phyloP scores from a whole-genome alignment of 2,113 vertebrate species.

The Clarias batrachus region DNA sequence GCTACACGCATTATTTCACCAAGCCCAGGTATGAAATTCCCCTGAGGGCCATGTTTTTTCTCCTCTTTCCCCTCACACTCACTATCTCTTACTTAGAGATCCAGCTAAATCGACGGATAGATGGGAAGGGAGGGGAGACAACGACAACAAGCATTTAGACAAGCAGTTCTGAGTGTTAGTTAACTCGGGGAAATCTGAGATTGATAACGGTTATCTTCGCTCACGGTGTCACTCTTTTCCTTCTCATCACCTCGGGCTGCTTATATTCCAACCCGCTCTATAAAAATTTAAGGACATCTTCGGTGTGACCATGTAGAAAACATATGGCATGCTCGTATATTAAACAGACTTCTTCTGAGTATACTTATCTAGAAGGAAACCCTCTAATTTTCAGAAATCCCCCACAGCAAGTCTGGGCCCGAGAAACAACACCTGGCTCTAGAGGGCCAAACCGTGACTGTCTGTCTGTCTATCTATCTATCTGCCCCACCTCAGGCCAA shows the following conservation, averaged over 20 bases:
- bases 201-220: slow-evolving; percentile 60
- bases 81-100: neutral
- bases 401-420: slow-evolving; percentile 72
- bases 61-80: neutral
- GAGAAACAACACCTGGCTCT: slow-evolving; percentile 73
- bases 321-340: slow-evolving; percentile 73
- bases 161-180: slow-evolving; percentile 60
- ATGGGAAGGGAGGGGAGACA: slow-evolving; percentile 32
- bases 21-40: slow-evolving; percentile 69
- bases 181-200: slow-evolving; percentile 62
- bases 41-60: slow-evolving; percentile 56
- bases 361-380: slow-evolving; percentile 71
- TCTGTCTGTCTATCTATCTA: slow-evolving; percentile 50
- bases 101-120: neutral
- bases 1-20: slow-evolving; percentile 65
- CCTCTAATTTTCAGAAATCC: slow-evolving; percentile 76
- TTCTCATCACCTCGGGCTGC: slow-evolving; percentile 31
- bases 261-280: slow-evolving; percentile 63
- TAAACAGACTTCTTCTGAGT: slow-evolving; percentile 68
- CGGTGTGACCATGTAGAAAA: neutral
- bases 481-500: slow-evolving; percentile 55
- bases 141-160: slow-evolving; percentile 23
- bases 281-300: slow-evolving; percentile 73
- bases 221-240: slow-evolving; percentile 47
- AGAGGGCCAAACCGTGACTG: slow-evolving; percentile 62